These are phyloP conservation scores for Campopleginae sp. DNA, from an alignment of 2,888 invertebrate genomes.

Conservation along the genomic window DNA sequence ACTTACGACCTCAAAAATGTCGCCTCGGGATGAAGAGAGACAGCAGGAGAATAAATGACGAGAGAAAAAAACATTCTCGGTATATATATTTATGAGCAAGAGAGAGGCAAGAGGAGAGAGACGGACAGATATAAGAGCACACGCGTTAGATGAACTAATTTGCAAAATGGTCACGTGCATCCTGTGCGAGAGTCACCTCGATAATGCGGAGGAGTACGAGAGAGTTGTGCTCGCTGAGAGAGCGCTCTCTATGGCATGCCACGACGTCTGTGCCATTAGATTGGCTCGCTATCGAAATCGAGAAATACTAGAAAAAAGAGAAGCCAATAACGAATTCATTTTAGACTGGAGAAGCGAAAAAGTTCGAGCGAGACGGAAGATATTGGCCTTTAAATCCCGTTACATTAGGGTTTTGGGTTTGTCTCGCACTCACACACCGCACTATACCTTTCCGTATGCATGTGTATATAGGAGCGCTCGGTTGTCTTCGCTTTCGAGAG, in stretches of 20 bases:
- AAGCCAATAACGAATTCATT: constrained; percentile 27
- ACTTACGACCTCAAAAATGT: constrained; percentile 57
- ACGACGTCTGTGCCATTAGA: constrained; percentile 70
- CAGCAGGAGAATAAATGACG: constrained; percentile 8
- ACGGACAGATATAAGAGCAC: constrained; percentile 27
- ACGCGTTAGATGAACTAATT: constrained; percentile 73
- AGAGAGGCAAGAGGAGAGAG: constrained; percentile 7
- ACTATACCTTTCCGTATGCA: neutral
- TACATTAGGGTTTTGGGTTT: constrained; percentile 59
- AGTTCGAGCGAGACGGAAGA: constrained; percentile 47
- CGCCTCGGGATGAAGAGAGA: constrained; percentile 47
- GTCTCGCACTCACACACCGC: constrained; percentile 41
- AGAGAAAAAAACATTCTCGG: constrained; percentile 11
- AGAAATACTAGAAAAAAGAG: constrained; percentile 50
- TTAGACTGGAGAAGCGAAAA: constrained; percentile 12
- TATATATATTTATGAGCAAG: neutral
- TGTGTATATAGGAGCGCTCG: constrained; percentile 3
- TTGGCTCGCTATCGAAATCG: constrained; percentile 62
- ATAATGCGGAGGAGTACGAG: constrained; percentile 45
- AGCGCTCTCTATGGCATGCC: constrained; percentile 70
- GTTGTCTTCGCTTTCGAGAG: constrained; percentile 30
- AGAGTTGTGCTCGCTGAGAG: constrained; percentile 36
- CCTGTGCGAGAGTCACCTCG: constrained; percentile 73
- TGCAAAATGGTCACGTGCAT: constrained; percentile 81
- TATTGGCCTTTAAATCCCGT: constrained; percentile 58